Percentiles rank a stretch among this genome's conserved stretches.
Conservation (phyloP, 2,113 vertebrate genomes). For the Electrona antarctica region DNA sequence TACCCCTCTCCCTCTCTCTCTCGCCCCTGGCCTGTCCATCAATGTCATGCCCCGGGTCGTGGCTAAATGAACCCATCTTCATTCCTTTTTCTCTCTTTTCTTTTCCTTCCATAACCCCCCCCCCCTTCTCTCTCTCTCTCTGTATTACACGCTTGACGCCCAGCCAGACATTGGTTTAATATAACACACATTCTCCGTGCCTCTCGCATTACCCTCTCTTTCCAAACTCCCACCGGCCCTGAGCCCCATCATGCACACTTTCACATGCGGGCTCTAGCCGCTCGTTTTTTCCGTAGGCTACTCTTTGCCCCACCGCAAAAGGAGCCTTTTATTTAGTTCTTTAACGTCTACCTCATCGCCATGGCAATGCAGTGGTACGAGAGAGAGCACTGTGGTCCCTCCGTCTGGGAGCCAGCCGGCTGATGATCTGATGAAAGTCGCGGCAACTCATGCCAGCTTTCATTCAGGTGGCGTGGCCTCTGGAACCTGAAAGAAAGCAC, state of each 20-base stretch:
- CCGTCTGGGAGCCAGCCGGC: conserved; percentile 53
- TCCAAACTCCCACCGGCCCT: conserved; percentile 59
- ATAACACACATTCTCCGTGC: conserved; percentile 72
- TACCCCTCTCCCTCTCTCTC: conserved; percentile 29
- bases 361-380: conserved; percentile 71
- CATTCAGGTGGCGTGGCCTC: conserved; percentile 44
- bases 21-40: conserved; percentile 53
- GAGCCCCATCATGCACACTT: conserved; percentile 43
- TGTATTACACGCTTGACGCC: conserved; percentile 64
- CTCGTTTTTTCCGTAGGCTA: conserved; percentile 42
- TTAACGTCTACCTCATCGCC: conserved; percentile 73
- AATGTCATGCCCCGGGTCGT: conserved; percentile 55
- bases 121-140: conserved; percentile 23
- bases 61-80: conserved; percentile 67
- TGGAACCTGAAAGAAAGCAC: conserved; percentile 27
- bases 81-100: conserved; percentile 40
- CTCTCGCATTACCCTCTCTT: conserved; percentile 71
- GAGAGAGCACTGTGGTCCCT: conserved; percentile 60
- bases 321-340: conserved; percentile 66
- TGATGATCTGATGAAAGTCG: conserved; percentile 62
- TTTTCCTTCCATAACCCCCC: conserved; percentile 18
- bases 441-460: conserved; percentile 52
- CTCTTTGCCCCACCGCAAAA: conserved; percentile 65
- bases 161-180: conserved; percentile 74
- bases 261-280: conserved; percentile 54